phyloP scores from a whole-genome alignment of 2,113 vertebrate species.

The Excalfactoria chinensis region DNA sequence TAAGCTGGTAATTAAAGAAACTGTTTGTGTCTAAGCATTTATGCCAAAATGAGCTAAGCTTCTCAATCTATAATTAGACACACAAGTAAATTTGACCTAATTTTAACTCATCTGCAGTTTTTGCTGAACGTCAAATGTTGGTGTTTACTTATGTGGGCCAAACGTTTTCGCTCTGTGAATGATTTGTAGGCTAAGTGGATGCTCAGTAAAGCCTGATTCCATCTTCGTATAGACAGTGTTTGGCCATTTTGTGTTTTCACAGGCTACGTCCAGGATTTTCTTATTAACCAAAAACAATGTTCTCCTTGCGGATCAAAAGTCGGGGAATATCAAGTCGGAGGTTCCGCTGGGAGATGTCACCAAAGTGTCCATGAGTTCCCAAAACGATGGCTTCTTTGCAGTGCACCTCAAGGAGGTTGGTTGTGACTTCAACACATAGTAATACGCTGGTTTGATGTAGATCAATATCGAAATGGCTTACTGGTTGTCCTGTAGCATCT shows the following conservation, averaged over 20 bases:
- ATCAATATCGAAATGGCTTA: not conserved
- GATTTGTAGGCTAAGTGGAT: not conserved
- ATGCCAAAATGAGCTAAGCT: conserved; percentile 40
- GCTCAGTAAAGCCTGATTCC: not conserved
- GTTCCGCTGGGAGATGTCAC: conserved; percentile 91
- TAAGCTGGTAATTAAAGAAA: conserved; percentile 22
- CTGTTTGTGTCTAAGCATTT: conserved; percentile 2
- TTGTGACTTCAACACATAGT: not conserved
- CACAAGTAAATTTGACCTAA: conserved; percentile 14
- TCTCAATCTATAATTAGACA: conserved; percentile 21
- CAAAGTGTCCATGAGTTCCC: conserved; percentile 95
- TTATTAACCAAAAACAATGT: conserved; percentile 94
- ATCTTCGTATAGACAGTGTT: not conserved
- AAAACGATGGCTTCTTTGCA: conserved; percentile 94
- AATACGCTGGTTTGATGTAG: rapidly evolving
- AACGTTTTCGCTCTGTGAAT: not conserved
- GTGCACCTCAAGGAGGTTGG: conserved; percentile 93
- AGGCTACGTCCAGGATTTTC: conserved; percentile 91
- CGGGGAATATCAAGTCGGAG: conserved; percentile 93
- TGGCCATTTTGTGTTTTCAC: not conserved
- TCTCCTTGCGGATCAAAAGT: conserved; percentile 95
- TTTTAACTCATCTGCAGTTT: conserved; percentile 30
- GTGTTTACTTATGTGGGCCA: not conserved
- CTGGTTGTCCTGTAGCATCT: not conserved
- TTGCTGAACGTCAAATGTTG: not conserved